phyloP scores from a whole-genome alignment of 2,797 vertebrate genomes.

The Enteromius mattozi region DNA sequence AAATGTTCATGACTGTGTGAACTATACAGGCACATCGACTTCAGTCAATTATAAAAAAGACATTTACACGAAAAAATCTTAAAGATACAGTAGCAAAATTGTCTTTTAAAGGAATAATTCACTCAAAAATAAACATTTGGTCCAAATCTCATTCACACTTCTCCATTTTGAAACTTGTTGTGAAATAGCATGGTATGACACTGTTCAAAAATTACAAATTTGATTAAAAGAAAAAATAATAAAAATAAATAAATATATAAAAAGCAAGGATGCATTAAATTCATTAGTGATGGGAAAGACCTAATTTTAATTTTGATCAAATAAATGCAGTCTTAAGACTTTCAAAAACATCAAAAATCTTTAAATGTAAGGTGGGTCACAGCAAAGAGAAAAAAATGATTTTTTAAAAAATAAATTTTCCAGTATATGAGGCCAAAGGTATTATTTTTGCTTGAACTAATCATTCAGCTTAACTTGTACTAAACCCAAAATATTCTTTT shows the following conservation, averaged over 20 bases:
- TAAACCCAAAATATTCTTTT: background rate
- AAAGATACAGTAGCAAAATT: background rate
- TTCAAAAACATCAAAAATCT: background rate
- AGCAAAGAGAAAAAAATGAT: background rate
- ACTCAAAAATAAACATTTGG: background rate
- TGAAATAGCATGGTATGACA: background rate
- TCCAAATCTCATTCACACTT: background rate
- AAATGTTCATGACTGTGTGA: background rate
- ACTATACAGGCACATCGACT: background rate
- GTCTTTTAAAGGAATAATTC: background rate
- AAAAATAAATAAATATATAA: too few relatives aligned
- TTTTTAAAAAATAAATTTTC: too few relatives aligned
- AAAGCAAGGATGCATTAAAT: background rate
- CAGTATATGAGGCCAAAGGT: background rate
- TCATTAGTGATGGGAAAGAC: background rate
- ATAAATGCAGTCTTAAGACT: background rate
- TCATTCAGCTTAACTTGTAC: background rate
- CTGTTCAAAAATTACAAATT: too few relatives aligned
- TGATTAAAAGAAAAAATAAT: too few relatives aligned
- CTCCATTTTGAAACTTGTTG: background rate
- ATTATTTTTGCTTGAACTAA: background rate
- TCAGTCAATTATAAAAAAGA: background rate
- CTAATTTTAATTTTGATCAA: background rate
- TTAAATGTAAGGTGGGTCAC: background rate
- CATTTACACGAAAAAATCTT: background rate